Evolutionary conservation across 1,140 invertebrate species (phyloP).

Genomic region (Onthophagus taurus): DNA sequence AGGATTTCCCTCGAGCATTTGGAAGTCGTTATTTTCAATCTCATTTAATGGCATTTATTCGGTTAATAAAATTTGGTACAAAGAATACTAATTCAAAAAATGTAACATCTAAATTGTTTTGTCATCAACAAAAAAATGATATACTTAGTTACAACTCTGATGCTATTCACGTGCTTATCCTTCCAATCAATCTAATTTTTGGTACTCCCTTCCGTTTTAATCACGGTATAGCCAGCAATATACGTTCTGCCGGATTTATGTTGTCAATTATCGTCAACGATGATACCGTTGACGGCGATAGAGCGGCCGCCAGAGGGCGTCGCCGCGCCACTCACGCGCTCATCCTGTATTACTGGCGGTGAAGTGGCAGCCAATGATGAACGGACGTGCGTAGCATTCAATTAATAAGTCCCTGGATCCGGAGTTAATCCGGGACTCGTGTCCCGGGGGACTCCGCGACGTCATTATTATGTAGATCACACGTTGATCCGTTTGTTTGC

Average conservation of each 20-base stretch:
- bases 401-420: conserved; percentile 33
- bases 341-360: conserved; percentile 25
- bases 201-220: no score
- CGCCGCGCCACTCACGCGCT: conserved; percentile 19
- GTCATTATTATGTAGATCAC: conserved; percentile 38
- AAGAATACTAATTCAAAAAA: no score
- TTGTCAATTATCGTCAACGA: not conserved
- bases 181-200: no score
- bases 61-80: no score
- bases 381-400: conserved; percentile 36
- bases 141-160: no score
- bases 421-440: conserved; percentile 34
- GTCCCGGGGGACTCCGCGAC: conserved; percentile 29
- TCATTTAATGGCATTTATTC: no score
- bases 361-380: conserved; percentile 36
- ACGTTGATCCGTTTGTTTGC: conserved; percentile 32
- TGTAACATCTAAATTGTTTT: no score
- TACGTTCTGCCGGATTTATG: not conserved
- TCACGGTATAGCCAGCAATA: not conserved
- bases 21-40: no score
- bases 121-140: no score
- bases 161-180: no score
- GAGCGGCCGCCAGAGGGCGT: no score
- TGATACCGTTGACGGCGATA: not conserved
- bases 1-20: no score